A percentile compares a stretch with the other conserved stretches of the same genome.
Conservation (phyloP, 1,140 invertebrate species). For the Drosophila insularis region DNA sequence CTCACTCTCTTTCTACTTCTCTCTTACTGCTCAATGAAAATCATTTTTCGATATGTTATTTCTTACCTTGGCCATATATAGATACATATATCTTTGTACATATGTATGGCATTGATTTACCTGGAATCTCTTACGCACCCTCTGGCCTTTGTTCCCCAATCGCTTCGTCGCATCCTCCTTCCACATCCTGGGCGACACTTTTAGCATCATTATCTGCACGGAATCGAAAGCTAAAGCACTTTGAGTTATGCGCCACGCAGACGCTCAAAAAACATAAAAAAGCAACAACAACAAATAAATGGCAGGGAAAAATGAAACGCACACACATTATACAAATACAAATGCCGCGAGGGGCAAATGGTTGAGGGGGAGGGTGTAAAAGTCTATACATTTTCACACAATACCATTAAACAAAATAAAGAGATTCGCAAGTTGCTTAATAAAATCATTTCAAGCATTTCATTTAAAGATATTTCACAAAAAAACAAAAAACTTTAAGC, state of each 20-base stretch:
- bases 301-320: constrained; percentile 59
- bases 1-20: constrained; percentile 15
- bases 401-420: constrained; percentile 10
- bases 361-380: constrained; percentile 6
- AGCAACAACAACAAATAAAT: constrained; percentile 59
- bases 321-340: constrained; percentile 26
- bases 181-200: constrained; percentile 57
- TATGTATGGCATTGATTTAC: constrained; percentile 58
- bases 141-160: neutral
- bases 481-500: neutral
- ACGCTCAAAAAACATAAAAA: constrained; percentile 74
- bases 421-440: constrained; percentile 11
- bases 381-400: constrained; percentile 16
- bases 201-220: constrained; percentile 77
- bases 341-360: neutral
- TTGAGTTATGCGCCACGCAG: constrained; percentile 73
- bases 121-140: constrained; percentile 41
- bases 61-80: constrained; percentile 27
- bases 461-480: neutral
- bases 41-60: constrained; percentile 80
- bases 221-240: constrained; percentile 66
- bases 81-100: neutral
- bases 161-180: neutral
- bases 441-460: constrained; percentile 8
- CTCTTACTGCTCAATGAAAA: constrained; percentile 59